A percentile compares a stretch with the other conserved stretches of the same genome.
These are phyloP conservation scores for Drosophila emarginata DNA, from an alignment of 2,888 invertebrate species.

Conservation along the genomic window DNA sequence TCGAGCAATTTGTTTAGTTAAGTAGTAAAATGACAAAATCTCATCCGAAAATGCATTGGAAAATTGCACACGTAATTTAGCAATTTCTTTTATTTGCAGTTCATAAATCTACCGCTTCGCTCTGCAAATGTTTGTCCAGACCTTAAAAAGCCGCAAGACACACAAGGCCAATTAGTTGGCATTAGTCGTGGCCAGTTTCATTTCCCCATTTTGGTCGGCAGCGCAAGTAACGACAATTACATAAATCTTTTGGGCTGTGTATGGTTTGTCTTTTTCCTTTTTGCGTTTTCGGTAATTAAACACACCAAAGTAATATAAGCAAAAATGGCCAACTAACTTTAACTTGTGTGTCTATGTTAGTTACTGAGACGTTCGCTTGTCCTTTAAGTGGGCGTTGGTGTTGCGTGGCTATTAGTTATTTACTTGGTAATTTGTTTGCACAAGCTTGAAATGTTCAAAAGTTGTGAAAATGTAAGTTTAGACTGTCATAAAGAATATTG, in stretches of 20 bases:
- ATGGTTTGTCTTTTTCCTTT: conserved; percentile 12
- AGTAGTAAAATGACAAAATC: conserved; percentile 21
- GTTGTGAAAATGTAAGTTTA: neutral
- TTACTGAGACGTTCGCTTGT: conserved; percentile 21
- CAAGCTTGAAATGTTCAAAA: neutral
- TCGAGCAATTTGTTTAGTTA: neutral
- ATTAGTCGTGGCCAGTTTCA: neutral
- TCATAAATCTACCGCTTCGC: conserved; percentile 56
- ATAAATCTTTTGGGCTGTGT: conserved; percentile 29
- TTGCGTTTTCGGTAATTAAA: conserved; percentile 60
- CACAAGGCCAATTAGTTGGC: neutral
- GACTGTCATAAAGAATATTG: neutral
- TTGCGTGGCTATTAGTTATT: neutral
- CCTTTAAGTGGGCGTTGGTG: conserved; percentile 39
- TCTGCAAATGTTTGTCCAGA: conserved; percentile 19
- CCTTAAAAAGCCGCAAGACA: conserved; percentile 23
- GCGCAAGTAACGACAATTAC: conserved; percentile 34
- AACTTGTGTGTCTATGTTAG: conserved; percentile 33
- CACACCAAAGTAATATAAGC: conserved; percentile 27
- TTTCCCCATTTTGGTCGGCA: neutral
- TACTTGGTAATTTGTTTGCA: neutral
- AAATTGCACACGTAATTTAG: conserved; percentile 45
- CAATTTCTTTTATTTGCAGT: conserved; percentile 53
- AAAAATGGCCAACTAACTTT: conserved; percentile 19
- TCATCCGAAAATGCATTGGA: conserved; percentile 13